A percentile compares a stretch with the other conserved stretches of the same genome.
Conservation (phyloP, 2,888 invertebrate genomes). For the Synergus gifuensis region DNA sequence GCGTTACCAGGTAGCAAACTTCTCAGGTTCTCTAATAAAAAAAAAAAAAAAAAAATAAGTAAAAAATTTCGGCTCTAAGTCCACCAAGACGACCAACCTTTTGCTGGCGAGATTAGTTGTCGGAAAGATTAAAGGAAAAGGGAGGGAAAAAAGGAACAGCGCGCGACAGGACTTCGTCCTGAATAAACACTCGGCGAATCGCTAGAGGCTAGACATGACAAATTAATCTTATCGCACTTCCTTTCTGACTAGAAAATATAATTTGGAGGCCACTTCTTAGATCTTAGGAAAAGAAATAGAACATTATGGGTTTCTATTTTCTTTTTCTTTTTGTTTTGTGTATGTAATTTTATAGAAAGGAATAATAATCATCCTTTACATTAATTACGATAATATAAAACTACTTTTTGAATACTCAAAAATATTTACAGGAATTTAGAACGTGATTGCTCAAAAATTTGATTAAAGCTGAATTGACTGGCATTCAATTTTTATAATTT, state of each 20-base stretch:
- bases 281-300: background rate
- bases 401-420: no score
- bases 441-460: no score
- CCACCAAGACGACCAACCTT: background rate
- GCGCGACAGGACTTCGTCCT: constrained; percentile 36
- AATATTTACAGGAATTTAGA: no score
- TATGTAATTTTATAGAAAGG: no score
- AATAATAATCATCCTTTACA: no score
- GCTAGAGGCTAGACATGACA: constrained; percentile 40
- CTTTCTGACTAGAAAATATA: constrained; percentile 30
- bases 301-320: background rate
- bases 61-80: constrained; percentile 9
- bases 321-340: background rate
- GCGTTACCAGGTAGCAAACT: constrained; percentile 41
- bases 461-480: no score
- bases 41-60: background rate
- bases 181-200: constrained; percentile 16
- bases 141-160: constrained; percentile 15
- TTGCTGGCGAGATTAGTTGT: constrained; percentile 37
- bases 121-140: constrained; percentile 38
- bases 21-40: constrained; percentile 33
- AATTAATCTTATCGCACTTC: constrained; percentile 39
- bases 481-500: no score
- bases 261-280: constrained; percentile 1
- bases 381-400: no score